Conservation (phyloP, 2,113 vertebrate genomes). For the Aptenodytes patagonicus region DNA sequence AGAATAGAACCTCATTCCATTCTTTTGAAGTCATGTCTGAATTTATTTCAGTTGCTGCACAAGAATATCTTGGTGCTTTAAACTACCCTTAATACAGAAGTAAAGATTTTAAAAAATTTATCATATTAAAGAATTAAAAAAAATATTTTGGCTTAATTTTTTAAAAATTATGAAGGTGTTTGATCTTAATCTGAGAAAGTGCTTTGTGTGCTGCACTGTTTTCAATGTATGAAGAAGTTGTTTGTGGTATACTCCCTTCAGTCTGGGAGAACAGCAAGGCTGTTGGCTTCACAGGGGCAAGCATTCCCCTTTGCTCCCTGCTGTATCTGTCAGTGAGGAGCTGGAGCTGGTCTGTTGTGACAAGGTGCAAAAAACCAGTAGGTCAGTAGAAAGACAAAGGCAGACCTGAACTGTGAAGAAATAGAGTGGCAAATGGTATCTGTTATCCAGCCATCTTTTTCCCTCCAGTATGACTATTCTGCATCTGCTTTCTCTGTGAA, state of each 20-base stretch:
- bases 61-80: neutral
- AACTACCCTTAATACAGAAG: neutral
- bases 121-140: rapidly evolving
- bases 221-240: neutral
- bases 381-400: neutral
- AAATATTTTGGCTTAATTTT: neutral
- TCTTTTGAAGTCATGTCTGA: neutral
- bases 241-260: rapidly evolving
- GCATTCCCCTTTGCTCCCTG: neutral
- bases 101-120: neutral
- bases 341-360: neutral
- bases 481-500: neutral
- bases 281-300: neutral
- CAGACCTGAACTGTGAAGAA: neutral
- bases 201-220: neutral
- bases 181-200: neutral
- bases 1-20: neutral
- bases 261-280: neutral
- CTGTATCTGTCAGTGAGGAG: neutral
- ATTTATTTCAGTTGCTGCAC: neutral
- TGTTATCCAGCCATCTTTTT: neutral
- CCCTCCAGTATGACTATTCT: neutral
- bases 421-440: neutral
- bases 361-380: neutral
- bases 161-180: neutral